Percentiles rank a stretch among this genome's conserved stretches.
These are phyloP conservation scores for Tychaedon coryphoeus DNA, from an alignment of 2,113 vertebrate species.

Conservation along the genomic window DNA sequence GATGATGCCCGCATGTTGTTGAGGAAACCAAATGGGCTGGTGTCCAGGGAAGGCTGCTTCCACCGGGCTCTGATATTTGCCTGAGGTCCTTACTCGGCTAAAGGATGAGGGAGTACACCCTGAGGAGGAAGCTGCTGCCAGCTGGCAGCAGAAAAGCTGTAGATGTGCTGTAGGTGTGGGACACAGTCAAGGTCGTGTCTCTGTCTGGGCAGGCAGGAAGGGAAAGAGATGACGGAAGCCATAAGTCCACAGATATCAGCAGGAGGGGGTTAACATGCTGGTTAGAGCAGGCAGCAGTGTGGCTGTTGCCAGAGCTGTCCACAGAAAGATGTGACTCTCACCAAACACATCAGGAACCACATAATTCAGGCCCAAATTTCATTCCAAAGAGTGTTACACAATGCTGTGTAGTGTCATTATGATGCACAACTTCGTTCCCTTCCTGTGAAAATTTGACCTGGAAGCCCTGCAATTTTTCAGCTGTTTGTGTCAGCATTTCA, in stretches of 20 bases:
- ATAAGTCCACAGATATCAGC: not conserved
- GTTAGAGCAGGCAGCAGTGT: not conserved
- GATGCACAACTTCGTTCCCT: not conserved
- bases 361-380: not conserved
- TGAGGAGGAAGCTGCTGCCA: not conserved
- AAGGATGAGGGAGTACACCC: not conserved
- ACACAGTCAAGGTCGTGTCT: not conserved
- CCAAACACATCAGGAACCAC: slow-evolving; percentile 2
- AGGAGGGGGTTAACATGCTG: not conserved
- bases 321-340: not conserved
- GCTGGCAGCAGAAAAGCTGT: not conserved
- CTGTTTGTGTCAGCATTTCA: not conserved
- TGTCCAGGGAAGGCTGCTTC: not conserved
- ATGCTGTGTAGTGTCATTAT: not conserved
- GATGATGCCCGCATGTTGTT: not conserved
- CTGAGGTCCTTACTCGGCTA: not conserved
- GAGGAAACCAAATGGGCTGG: not conserved
- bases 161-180: not conserved
- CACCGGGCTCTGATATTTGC: not conserved
- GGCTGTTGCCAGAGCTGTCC: not conserved
- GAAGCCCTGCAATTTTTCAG: not conserved
- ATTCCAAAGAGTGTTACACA: not conserved
- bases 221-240: not conserved
- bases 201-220: not conserved
- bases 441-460: not conserved